Conservation (phyloP, 2,888 invertebrate species). For the Zygaena filipendulae region DNA sequence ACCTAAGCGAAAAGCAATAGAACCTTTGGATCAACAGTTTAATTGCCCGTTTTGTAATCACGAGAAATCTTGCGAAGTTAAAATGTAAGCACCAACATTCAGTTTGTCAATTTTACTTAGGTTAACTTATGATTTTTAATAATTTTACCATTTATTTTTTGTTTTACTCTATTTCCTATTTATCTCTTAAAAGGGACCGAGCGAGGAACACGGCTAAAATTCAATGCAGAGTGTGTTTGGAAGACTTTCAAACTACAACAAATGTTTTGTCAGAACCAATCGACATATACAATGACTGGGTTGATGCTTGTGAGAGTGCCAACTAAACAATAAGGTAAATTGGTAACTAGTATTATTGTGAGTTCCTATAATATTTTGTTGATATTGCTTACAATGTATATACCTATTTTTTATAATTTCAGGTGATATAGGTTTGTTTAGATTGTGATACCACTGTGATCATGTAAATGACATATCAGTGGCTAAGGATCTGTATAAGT, state of each 20-base stretch:
- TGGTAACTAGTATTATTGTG: slow-evolving; percentile 8
- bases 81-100: slow-evolving; percentile 94
- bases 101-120: no score
- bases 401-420: slow-evolving; percentile 4
- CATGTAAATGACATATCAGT: no score
- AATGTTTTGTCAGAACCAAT: slow-evolving; percentile 97
- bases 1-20: slow-evolving; percentile 90
- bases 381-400: slow-evolving; percentile 14
- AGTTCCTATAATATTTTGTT: no score
- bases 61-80: slow-evolving; percentile 98
- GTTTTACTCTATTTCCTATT: neutral
- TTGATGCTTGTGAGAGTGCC: slow-evolving; percentile 97
- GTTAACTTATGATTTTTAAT: slow-evolving; percentile 1
- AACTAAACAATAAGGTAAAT: no score
- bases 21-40: slow-evolving; percentile 94
- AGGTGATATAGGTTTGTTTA: no score
- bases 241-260: slow-evolving; percentile 96
- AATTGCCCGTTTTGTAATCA: slow-evolving; percentile 99
- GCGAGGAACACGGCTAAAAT: slow-evolving; percentile 93
- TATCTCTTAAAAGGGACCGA: slow-evolving; percentile 83
- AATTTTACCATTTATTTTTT: neutral
- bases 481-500: no score
- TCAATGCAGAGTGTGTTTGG: slow-evolving; percentile 94
- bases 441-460: no score
- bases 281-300: slow-evolving; percentile 99